Conservation (phyloP, 2,797 vertebrate genomes). For the Taenioides sp. region DNA sequence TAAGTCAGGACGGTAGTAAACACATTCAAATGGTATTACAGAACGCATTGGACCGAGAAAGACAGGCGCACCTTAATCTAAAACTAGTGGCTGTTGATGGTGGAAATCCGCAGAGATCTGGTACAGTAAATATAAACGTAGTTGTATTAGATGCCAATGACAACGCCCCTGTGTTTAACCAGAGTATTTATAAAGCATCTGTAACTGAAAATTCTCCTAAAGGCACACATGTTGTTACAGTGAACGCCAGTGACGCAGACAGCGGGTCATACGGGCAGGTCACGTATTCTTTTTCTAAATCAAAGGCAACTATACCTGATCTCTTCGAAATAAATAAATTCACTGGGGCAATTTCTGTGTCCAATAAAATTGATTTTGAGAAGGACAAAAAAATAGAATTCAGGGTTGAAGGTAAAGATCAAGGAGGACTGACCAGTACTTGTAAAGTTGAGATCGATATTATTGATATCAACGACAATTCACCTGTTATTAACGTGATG, state of each 20-base stretch:
- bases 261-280: conserved; percentile 49
- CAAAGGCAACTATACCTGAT: neutral
- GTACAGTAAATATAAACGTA: conserved; percentile 53
- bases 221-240: conserved; percentile 38
- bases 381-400: too few species aligned
- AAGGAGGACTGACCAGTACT: too few species aligned
- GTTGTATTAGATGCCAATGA: conserved; percentile 53
- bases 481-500: too few species aligned
- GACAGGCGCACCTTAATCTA: conserved; percentile 12
- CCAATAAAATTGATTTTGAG: too few species aligned
- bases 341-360: too few species aligned
- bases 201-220: conserved; percentile 41
- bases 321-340: conserved; percentile 45
- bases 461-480: too few species aligned
- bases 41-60: conserved; percentile 56
- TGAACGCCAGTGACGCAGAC: conserved; percentile 57
- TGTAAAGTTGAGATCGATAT: too few species aligned
- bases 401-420: too few species aligned
- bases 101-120: conserved; percentile 48
- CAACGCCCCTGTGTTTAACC: conserved; percentile 57
- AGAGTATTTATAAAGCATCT: conserved; percentile 48
- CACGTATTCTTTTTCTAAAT: conserved; percentile 70
- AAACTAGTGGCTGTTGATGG: conserved; percentile 58
- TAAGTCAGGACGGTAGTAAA: conserved; percentile 41
- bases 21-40: conserved; percentile 49